These are phyloP conservation scores for Pammene aurita DNA, from an alignment of 2,888 invertebrate species.

Conservation along the genomic window DNA sequence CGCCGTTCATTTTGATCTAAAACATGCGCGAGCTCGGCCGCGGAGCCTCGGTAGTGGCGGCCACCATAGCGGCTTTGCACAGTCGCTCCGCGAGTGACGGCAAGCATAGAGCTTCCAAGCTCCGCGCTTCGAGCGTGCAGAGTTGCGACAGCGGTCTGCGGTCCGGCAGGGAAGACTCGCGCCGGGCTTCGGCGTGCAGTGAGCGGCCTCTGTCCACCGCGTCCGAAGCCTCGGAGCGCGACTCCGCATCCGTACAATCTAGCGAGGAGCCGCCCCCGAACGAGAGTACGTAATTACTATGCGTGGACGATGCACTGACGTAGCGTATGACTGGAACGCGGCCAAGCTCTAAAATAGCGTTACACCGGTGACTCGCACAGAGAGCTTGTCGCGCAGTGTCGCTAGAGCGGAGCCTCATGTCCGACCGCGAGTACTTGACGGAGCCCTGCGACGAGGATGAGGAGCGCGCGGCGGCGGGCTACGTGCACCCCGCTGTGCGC, in stretches of 20 bases:
- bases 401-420: constrained; percentile 77
- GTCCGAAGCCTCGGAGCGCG: constrained; percentile 77
- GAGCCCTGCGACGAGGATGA: constrained; percentile 77
- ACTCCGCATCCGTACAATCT: constrained; percentile 79
- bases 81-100: constrained; percentile 69
- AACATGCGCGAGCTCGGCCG: constrained; percentile 83
- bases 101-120: constrained; percentile 65
- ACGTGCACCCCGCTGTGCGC: constrained; percentile 78
- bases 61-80: constrained; percentile 79
- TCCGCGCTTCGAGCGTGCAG: constrained; percentile 60
- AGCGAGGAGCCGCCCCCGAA: constrained; percentile 80
- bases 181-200: constrained; percentile 70
- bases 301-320: constrained; percentile 76
- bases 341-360: constrained; percentile 81
- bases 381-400: constrained; percentile 80
- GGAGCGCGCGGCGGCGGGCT: constrained; percentile 73
- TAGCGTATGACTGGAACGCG: constrained; percentile 75
- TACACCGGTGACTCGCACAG: constrained; percentile 75
- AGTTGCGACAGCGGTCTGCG: constrained; percentile 57
- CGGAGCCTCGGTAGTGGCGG: constrained; percentile 84
- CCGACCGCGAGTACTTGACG: constrained; percentile 80
- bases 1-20: constrained; percentile 77
- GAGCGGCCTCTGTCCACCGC: constrained; percentile 78
- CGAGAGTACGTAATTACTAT: constrained; percentile 77
- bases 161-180: constrained; percentile 58